These are phyloP conservation scores for Gastrophryne carolinensis DNA, from an alignment of 2,797 vertebrate species.

Conservation along the genomic window DNA sequence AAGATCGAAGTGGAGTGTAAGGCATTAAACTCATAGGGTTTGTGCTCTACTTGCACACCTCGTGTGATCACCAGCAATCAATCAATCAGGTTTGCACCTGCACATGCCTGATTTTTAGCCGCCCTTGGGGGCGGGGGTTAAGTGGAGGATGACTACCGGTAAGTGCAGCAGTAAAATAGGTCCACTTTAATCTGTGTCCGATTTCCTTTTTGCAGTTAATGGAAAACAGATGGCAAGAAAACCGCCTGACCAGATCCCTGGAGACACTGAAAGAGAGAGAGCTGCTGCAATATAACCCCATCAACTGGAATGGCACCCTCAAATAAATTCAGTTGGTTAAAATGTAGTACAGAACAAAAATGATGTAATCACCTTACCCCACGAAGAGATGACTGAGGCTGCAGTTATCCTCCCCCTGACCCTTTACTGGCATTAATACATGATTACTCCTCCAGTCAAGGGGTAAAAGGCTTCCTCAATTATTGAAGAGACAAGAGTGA, in stretches of 20 bases:
- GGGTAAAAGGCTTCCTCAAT: too few relatives aligned
- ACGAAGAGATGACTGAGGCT: too few relatives aligned
- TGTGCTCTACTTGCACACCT: too few relatives aligned
- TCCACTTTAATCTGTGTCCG: neutral
- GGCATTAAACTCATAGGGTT: too few relatives aligned
- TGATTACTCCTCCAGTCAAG: too few relatives aligned
- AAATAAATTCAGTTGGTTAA: constrained; percentile 57
- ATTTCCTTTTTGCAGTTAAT: constrained; percentile 66
- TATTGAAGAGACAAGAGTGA: too few relatives aligned
- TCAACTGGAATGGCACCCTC: constrained; percentile 76
- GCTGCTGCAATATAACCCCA: constrained; percentile 69
- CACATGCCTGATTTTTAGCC: neutral
- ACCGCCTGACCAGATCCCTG: constrained; percentile 66
- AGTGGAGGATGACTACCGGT: neutral
- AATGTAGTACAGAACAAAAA: too few relatives aligned
- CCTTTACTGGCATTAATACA: too few relatives aligned
- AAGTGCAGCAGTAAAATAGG: neutral
- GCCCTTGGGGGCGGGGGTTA: neutral
- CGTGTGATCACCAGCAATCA: neutral
- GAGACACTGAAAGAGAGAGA: constrained; percentile 68
- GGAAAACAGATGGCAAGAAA: constrained; percentile 72
- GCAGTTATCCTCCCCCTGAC: too few relatives aligned
- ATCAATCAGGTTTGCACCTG: neutral
- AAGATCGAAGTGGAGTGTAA: too few relatives aligned
- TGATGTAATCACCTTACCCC: too few relatives aligned